Conservation (phyloP, 1,140 invertebrate genomes). For the Stegodyphus dumicola region DNA sequence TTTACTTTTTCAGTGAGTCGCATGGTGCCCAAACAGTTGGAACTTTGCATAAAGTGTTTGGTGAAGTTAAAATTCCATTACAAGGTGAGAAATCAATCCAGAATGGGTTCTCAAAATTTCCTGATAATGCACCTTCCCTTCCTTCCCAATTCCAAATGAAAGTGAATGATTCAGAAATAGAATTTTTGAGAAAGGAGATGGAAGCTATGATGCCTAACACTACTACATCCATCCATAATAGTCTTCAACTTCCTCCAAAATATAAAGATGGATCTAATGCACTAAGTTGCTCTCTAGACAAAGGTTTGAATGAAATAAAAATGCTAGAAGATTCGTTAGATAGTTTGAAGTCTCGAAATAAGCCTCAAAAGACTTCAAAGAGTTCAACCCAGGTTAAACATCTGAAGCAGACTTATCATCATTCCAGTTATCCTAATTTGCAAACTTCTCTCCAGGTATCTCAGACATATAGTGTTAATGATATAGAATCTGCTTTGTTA, state of each 20-base stretch:
- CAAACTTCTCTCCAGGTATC: background rate
- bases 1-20: too few relatives aligned
- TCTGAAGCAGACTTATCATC: conserved; percentile 20
- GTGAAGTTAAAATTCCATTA: background rate
- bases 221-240: background rate
- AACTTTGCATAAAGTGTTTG: too few relatives aligned
- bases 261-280: background rate
- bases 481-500: background rate
- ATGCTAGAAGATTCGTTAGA: background rate
- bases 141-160: background rate
- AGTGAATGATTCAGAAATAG: conserved; percentile 47
- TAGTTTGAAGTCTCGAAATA: background rate
- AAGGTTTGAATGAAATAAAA: conserved; percentile 69
- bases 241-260: background rate
- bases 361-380: background rate
- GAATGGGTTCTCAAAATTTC: conserved; percentile 2
- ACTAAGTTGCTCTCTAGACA: conserved; percentile 71
- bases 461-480: background rate
- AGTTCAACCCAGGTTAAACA: background rate
- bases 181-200: conserved; percentile 37
- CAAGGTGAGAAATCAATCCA: background rate
- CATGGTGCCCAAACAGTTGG: too few relatives aligned
- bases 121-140: too few relatives aligned
- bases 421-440: conserved; percentile 55
- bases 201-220: conserved; percentile 54